Percentiles rank a stretch among this genome's conserved stretches.
phyloP scores from a whole-genome alignment of 1,140 invertebrate genomes.

The Wiebesia pumilae region DNA sequence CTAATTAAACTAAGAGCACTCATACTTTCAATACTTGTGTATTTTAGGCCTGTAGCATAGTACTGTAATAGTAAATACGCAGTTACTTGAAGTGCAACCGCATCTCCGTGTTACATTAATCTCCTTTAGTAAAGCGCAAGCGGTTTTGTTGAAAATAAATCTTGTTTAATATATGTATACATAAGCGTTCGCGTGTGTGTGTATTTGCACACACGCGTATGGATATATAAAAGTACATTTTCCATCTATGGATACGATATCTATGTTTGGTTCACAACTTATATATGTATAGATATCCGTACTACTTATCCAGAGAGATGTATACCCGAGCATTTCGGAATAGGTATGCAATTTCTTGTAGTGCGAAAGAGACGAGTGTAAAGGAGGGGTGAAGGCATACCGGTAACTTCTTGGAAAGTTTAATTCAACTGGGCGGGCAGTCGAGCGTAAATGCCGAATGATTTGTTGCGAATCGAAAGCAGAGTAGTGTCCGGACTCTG shows the following conservation, averaged over 20 bases:
- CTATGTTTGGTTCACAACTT: no score
- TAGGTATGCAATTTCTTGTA: constrained; percentile 58
- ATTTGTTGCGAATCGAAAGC: constrained; percentile 70
- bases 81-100: background rate
- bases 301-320: constrained; percentile 55
- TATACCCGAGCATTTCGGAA: constrained; percentile 50
- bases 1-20: background rate
- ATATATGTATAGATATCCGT: constrained; percentile 35
- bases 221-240: background rate
- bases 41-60: background rate
- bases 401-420: constrained; percentile 66
- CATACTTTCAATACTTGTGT: background rate
- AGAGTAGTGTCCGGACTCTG: background rate
- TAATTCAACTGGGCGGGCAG: constrained; percentile 67
- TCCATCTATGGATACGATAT: background rate
- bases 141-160: no score
- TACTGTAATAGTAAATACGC: background rate
- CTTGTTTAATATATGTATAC: no score
- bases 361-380: constrained; percentile 33
- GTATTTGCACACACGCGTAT: constrained; percentile 11
- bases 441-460: constrained; percentile 65
- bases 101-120: constrained; percentile 54
- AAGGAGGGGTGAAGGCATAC: background rate
- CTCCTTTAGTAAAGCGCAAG: constrained; percentile 33
- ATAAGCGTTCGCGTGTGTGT: no score